Conservation (phyloP, 2,113 vertebrate species). For the Notothenia rossii region DNA sequence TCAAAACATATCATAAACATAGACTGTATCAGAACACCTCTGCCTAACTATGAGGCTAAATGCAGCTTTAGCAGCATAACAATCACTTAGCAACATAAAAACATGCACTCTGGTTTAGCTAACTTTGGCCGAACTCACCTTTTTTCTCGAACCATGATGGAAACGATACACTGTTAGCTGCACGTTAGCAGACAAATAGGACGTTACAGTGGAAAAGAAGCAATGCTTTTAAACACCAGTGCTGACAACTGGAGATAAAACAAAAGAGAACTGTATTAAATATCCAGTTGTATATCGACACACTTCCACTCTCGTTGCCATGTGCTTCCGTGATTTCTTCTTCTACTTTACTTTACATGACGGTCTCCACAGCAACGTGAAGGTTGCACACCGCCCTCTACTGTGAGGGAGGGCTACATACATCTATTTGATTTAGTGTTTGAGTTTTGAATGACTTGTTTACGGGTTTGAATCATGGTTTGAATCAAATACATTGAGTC, state of each 20-base stretch:
- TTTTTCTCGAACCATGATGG: constrained; percentile 79
- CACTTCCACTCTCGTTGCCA: constrained; percentile 1
- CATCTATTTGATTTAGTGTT: background rate
- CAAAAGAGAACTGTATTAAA: background rate
- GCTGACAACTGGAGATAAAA: background rate
- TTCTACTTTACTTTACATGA: background rate
- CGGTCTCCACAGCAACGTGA: background rate
- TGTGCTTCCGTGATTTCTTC: constrained; percentile 67
- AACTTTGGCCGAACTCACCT: constrained; percentile 69
- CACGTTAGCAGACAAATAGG: background rate
- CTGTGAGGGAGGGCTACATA: background rate
- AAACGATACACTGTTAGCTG: background rate
- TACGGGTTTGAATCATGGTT: background rate
- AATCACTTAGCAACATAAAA: background rate
- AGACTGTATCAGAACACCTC: background rate
- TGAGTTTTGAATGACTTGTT: background rate
- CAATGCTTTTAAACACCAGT: background rate
- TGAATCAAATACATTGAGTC: background rate
- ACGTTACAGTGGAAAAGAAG: background rate
- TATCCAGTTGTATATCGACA: background rate
- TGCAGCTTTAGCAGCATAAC: background rate
- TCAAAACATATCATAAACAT: background rate
- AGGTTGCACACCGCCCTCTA: constrained; percentile 19
- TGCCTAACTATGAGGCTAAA: fast-evolving
- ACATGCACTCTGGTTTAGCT: background rate